Percentiles rank a stretch among this genome's conserved stretches.
Conservation (phyloP, 2,797 vertebrate genomes). For the Heterohyrax brucei region DNA sequence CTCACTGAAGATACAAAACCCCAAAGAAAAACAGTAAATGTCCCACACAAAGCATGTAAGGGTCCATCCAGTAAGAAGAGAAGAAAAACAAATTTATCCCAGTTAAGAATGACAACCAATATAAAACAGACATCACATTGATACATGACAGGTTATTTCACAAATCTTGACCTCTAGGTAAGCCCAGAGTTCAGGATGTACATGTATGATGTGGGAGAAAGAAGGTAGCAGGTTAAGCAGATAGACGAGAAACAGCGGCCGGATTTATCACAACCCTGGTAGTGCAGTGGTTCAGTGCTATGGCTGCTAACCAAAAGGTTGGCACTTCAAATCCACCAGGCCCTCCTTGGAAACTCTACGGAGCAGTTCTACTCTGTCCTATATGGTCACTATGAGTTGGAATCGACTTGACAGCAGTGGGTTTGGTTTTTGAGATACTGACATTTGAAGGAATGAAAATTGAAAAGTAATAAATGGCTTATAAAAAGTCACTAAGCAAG, state of each 20-base stretch:
- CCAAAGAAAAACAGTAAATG: neutral
- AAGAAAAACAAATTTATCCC: slow-evolving; percentile 23
- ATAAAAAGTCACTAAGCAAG: neutral
- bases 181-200: neutral
- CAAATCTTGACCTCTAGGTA: neutral
- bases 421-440: neutral
- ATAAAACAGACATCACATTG: neutral
- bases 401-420: too few species aligned
- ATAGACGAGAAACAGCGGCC: neutral
- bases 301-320: too few species aligned
- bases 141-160: neutral
- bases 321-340: too few species aligned
- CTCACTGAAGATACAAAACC: neutral
- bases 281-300: too few species aligned
- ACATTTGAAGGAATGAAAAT: slow-evolving; percentile 37
- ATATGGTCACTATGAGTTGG: too few species aligned
- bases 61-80: neutral
- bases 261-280: neutral
- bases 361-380: too few species aligned
- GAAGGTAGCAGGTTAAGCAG: neutral
- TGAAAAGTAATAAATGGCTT: neutral
- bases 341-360: too few species aligned
- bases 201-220: neutral
- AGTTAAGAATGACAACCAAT: slow-evolving; percentile 18
- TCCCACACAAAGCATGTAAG: neutral